Evolutionary conservation across 2,797 vertebrate genomes (phyloP).

Genomic region (Calcarius lapponicus): DNA sequence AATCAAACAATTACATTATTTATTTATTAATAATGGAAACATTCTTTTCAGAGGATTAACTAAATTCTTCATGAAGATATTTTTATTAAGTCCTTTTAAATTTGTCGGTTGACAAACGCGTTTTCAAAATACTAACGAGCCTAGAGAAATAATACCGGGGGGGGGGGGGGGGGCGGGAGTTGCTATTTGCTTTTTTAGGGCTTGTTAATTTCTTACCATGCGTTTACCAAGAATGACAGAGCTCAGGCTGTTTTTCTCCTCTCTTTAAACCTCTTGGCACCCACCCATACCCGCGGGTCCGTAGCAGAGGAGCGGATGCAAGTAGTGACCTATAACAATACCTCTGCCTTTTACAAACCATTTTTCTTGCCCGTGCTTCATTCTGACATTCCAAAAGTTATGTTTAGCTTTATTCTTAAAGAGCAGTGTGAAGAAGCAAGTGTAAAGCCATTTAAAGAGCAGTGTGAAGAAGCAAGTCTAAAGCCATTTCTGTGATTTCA

Average conservation of each 20-base stretch:
- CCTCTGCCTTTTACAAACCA: neutral
- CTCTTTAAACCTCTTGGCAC: neutral
- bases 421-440: neutral
- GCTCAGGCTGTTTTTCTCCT: neutral
- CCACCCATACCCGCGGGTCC: too few species aligned
- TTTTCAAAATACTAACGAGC: neutral
- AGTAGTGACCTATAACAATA: neutral
- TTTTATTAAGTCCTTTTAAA: neutral
- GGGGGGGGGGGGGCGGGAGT: rapidly evolving
- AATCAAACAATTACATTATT: neutral
- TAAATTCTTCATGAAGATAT: neutral
- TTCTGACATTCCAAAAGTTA: neutral
- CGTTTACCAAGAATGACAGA: neutral
- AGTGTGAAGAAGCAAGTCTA: neutral
- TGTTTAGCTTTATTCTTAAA: neutral
- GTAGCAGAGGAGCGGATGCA: neutral
- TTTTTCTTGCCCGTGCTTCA: neutral
- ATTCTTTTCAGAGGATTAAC: neutral
- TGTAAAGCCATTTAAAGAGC: too few species aligned
- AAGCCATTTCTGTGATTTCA: neutral
- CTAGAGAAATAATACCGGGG: neutral
- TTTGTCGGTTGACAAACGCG: neutral
- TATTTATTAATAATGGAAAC: neutral
- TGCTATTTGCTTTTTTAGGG: neutral
- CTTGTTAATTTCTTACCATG: neutral